phyloP scores from a whole-genome alignment of 2,797 vertebrate genomes.

The Phataginus tricuspis region DNA sequence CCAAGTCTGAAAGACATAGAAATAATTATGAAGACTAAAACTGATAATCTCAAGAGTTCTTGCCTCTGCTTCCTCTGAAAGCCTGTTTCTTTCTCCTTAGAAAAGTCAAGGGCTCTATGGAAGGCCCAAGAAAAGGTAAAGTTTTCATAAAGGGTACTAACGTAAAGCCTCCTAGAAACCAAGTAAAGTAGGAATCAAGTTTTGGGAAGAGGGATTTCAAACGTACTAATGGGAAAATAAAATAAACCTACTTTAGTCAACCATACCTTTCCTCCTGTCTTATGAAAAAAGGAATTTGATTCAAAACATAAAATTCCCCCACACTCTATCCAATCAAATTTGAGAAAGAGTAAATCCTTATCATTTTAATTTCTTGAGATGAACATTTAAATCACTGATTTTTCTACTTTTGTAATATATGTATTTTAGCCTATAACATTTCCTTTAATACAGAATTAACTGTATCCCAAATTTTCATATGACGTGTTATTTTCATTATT shows the following conservation, averaged over 20 bases:
- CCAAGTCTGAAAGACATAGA: neutral
- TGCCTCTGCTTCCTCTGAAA: neutral
- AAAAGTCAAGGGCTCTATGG: neutral
- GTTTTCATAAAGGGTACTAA: neutral
- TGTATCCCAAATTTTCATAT: neutral
- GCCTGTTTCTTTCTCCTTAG: neutral
- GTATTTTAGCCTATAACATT: neutral
- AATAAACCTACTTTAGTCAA: neutral
- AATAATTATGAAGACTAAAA: neutral
- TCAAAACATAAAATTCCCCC: neutral
- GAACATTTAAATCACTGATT: neutral
- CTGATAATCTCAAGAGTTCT: neutral
- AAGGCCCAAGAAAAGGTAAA: neutral
- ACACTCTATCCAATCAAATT: neutral
- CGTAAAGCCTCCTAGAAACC: neutral
- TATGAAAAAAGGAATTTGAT: slow-evolving; percentile 16
- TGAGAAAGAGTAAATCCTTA: neutral
- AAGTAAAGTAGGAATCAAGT: neutral
- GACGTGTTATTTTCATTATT: neutral
- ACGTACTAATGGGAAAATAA: neutral
- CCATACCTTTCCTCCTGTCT: neutral
- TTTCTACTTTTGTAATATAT: neutral
- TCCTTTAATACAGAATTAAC: neutral
- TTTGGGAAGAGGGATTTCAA: neutral
- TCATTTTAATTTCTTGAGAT: neutral